phyloP scores from a whole-genome alignment of 2,797 vertebrate species.

The Champsocephalus gunnari region DNA sequence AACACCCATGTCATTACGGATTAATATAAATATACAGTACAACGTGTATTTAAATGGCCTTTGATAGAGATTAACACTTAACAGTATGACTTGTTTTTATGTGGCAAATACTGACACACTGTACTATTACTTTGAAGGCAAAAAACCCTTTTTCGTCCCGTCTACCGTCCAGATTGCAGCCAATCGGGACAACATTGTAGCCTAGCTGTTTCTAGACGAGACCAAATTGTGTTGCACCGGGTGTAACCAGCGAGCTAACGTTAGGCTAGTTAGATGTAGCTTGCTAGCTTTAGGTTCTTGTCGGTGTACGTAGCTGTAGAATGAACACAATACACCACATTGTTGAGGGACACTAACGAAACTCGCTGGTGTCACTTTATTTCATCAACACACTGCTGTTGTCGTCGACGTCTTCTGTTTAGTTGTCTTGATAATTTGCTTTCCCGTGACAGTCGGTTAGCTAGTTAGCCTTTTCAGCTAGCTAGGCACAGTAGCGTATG shows the following conservation, averaged over 20 bases:
- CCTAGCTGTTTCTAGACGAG: constrained; percentile 65
- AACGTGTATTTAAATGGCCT: background rate
- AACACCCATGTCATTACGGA: background rate
- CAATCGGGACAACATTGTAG: constrained; percentile 1
- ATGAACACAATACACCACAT: constrained; percentile 21
- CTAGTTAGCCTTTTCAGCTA: constrained; percentile 62
- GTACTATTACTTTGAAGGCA: constrained; percentile 9
- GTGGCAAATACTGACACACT: background rate
- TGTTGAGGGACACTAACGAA: constrained; percentile 7
- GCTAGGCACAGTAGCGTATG: constrained; percentile 59
- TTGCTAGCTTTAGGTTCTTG: constrained; percentile 63
- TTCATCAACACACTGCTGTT: background rate
- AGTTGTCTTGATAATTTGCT: constrained; percentile 23
- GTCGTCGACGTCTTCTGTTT: constrained; percentile 19
- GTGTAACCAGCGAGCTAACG: constrained; percentile 73
- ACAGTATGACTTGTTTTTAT: background rate
- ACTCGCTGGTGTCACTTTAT: background rate
- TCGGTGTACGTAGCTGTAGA: constrained; percentile 44
- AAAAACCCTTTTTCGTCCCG: background rate
- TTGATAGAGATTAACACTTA: background rate
- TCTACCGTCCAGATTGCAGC: background rate
- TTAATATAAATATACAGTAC: background rate
- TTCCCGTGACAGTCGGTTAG: constrained; percentile 38
- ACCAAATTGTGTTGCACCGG: constrained; percentile 68
- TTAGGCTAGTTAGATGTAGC: constrained; percentile 80